Evolutionary conservation across 2,888 invertebrate genomes (phyloP), one percentile per base, ranked within the genome.

Genomic region (Cremastobaeus sp.): DNA sequence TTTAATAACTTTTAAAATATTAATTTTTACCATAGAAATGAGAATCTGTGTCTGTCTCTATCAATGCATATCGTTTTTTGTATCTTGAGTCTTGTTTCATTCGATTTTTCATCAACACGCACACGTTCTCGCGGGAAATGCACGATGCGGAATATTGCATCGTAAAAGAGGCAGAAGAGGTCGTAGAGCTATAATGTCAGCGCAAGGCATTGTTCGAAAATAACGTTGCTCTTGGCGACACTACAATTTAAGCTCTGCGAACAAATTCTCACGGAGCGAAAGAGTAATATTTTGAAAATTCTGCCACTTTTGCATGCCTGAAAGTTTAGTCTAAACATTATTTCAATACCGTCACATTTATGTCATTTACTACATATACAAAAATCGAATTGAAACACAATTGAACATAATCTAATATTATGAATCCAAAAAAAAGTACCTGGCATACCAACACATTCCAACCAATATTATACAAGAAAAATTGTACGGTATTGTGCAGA

Each of bases 61-160:
- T n/a, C n/a, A n/a, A n/a, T n/a, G n/a, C n/a, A n/a, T n/a, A n/a
- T n/a, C n/a, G n/a, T n/a, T n/a, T n/a, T n/a, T n/a, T n/a, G n/a
- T n/a, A n/a, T 32, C 15, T 6, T 32, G 48, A 48, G 3, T 71
- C 50, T 54, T 62, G 25, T 35, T 35, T 43, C 41, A 30, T 66
- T 66, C 72, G 65, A 72, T 70, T 62, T 70, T 71, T 64, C 73
- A 68, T 68, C 71, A 75, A 39, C 64, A 43, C 60, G 30, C 64
- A 45, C 54, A 45, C 47, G 45, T 47, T 41, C 69, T 74, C 74
- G 64, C 59, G 64, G 74, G 59, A 74, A 65, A 74, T 72, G 47
- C 55, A 41, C 47, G 41, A 60, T 54, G 72, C 43, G 54, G 72
- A 72, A 72, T 72, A 72, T 59, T 72, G 72, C 66, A 48, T 62